Evolutionary conservation across 2,888 invertebrate genomes (phyloP), one percentile per base, ranked within the genome.

Genomic region (Candidula unifasciata): DNA sequence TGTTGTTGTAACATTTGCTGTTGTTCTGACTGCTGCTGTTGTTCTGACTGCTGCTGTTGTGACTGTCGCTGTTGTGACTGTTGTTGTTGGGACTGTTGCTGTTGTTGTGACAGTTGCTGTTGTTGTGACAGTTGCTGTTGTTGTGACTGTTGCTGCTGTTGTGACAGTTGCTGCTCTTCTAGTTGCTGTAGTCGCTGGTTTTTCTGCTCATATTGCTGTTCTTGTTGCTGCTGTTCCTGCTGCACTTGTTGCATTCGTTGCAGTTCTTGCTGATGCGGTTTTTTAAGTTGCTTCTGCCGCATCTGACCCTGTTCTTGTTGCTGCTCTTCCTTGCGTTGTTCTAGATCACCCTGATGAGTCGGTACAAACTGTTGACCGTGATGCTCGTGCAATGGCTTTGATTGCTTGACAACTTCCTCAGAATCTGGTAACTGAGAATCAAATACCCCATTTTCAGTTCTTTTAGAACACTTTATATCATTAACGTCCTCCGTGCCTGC

Each of bases 181-280:
- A 68, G 10, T 13, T 68, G 30, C 37, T 57, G 33, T 8, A 33
- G 37, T 37, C 30, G n/a, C 27, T 79, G 33, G 16, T 44, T 27
- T 24, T 21, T 30, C 13, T 16, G 33, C 54, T 78, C 33, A 10
- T 44, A 24, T 27, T 78, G 27, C 33, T 44, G 13, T 27, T 78
- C 21, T 60, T 57, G 57, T 33, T 57, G 24, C 24, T 57, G 33
- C 27, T 44, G n/a, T 2, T 57, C 60, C 57, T 30, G 52, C 24
- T 78, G 78, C 33, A 71, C 35, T 68, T 68, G 68, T 68, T 68
- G 68, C 68, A 27, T 10, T 68, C 24, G 68, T 68, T 68, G 68
- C 30, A 16, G 24, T 68, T 68, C 16, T 68, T 68, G 68, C 18
- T 54, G 54, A 13, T 54, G 54, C 18, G 8, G 54, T 18, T 54